Evolutionary conservation across 2,797 vertebrate genomes (phyloP).

Genomic region (Peromyscus nudipes): DNA sequence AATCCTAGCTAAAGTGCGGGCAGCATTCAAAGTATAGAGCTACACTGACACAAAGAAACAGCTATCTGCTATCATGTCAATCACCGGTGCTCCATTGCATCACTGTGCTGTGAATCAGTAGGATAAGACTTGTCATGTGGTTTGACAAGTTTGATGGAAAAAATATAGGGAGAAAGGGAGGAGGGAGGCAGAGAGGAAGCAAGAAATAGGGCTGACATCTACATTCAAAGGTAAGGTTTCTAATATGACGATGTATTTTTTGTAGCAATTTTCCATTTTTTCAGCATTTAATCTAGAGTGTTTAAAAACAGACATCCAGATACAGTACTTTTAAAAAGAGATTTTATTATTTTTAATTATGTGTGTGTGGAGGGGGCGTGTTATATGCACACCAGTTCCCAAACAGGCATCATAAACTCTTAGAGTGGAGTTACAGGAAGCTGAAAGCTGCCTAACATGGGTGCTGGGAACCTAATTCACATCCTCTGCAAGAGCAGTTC

Average conservation of each 20-base stretch:
- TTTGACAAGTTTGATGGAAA: neutral
- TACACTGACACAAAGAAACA: neutral
- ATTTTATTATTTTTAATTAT: neutral
- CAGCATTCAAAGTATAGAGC: too few relatives aligned
- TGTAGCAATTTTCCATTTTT: neutral
- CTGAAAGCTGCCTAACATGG: neutral
- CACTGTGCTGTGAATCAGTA: neutral
- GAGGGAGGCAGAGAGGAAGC: neutral
- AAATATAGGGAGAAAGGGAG: neutral
- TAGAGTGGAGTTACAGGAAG: neutral
- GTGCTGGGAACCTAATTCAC: neutral
- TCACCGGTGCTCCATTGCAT: neutral
- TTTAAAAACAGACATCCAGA: neutral
- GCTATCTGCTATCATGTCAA: neutral
- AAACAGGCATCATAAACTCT: neutral
- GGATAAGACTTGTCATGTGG: neutral
- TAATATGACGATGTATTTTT: neutral
- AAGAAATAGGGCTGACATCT: neutral
- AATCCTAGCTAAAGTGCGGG: neutral
- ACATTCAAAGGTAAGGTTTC: neutral
- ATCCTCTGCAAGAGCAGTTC: neutral
- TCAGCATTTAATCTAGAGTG: neutral
- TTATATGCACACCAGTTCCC: neutral
- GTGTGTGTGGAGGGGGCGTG: neutral
- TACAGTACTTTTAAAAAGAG: neutral